These are phyloP conservation scores for Hirtodrosophila alboralis DNA, from an alignment of 2,888 invertebrate genomes.

Conservation along the genomic window DNA sequence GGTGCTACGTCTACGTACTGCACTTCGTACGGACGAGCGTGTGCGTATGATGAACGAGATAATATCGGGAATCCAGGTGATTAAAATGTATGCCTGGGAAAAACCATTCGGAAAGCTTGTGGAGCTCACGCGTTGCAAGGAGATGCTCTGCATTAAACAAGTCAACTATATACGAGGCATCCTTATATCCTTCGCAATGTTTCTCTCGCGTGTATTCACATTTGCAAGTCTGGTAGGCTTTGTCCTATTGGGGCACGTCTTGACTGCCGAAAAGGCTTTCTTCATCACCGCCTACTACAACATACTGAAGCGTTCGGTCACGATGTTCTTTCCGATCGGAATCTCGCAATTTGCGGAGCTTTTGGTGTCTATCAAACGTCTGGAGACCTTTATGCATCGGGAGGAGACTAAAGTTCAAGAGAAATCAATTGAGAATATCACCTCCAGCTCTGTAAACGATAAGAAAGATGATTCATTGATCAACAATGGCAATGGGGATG, in stretches of 20 bases:
- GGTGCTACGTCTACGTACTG: constrained; percentile 90
- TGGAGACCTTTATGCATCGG: constrained; percentile 86
- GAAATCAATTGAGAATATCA: constrained; percentile 51
- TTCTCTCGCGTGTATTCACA: constrained; percentile 93
- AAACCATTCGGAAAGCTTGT: constrained; percentile 92
- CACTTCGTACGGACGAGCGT: constrained; percentile 93
- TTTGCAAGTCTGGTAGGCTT: constrained; percentile 93
- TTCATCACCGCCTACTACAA: constrained; percentile 95
- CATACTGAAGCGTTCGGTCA: constrained; percentile 92
- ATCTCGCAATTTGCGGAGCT: constrained; percentile 87
- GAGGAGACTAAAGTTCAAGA: constrained; percentile 85
- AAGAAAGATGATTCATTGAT: constrained; percentile 43
- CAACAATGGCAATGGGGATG: constrained; percentile 33
- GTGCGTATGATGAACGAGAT: constrained; percentile 96
- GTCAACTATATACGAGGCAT: constrained; percentile 91
- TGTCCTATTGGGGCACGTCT: constrained; percentile 88
- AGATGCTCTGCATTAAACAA: constrained; percentile 87
- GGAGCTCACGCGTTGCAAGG: constrained; percentile 86
- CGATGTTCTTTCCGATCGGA: constrained; percentile 92
- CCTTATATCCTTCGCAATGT: constrained; percentile 92
- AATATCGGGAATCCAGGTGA: constrained; percentile 93
- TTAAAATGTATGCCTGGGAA: constrained; percentile 99
- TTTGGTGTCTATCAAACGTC: constrained; percentile 86
- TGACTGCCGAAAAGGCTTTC: constrained; percentile 94
- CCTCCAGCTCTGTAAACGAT: constrained; percentile 17